These are phyloP conservation scores for Spialia ferax DNA, from an alignment of 2,888 invertebrate genomes.

Conservation along the genomic window DNA sequence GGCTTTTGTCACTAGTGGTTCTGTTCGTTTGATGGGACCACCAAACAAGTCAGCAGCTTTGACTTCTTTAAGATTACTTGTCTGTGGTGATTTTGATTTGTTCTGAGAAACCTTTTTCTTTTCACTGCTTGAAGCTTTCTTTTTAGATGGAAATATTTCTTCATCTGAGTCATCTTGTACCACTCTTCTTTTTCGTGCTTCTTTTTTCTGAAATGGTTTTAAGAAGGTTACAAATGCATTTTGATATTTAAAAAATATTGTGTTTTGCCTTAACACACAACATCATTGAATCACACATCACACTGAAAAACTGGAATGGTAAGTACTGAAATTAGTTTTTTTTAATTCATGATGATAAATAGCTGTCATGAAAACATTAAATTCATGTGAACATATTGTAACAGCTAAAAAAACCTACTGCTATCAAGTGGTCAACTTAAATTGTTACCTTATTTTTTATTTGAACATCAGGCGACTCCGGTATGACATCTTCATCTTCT, in stretches of 20 bases:
- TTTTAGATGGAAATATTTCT: constrained; percentile 56
- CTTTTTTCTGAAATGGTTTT: constrained; percentile 61
- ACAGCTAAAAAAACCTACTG: too few relatives aligned
- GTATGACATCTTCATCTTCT: constrained; percentile 84
- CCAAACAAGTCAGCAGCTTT: constrained; percentile 88
- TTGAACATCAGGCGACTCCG: constrained; percentile 86
- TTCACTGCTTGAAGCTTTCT: constrained; percentile 52
- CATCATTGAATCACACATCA: too few relatives aligned
- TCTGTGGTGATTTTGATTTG: constrained; percentile 51
- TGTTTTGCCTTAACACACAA: too few relatives aligned
- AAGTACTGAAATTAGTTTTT: too few relatives aligned
- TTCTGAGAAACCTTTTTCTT: constrained; percentile 52
- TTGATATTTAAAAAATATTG: too few relatives aligned
- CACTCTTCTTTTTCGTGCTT: constrained; percentile 59
- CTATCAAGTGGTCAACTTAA: neutral
- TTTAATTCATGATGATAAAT: too few relatives aligned
- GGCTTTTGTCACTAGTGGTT: constrained; percentile 73
- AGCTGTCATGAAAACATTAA: too few relatives aligned
- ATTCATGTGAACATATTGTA: too few relatives aligned
- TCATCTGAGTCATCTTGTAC: constrained; percentile 75
- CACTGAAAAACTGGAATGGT: too few relatives aligned
- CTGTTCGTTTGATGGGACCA: constrained; percentile 86
- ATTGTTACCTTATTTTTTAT: constrained; percentile 67
- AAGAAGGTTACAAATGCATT: neutral
- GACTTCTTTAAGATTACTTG: constrained; percentile 66